These are phyloP conservation scores for Otus sunia DNA, from an alignment of 2,113 vertebrate genomes.

Conservation along the genomic window DNA sequence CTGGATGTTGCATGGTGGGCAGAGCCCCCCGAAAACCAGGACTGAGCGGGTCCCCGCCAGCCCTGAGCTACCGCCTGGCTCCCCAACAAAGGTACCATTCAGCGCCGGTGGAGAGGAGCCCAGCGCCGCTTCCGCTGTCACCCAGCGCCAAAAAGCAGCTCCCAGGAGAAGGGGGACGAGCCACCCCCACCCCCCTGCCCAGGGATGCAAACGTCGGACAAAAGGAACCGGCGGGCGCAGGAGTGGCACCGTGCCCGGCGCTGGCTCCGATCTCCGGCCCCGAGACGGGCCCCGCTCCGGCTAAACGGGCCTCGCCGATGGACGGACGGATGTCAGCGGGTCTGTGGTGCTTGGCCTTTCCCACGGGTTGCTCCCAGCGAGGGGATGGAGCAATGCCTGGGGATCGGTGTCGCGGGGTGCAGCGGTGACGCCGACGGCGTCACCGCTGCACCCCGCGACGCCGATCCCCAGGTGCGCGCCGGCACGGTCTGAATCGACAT, in stretches of 20 bases:
- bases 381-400: not conserved
- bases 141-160: constrained; percentile 1
- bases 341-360: not conserved
- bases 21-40: not conserved
- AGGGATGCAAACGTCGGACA: not conserved
- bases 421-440: rapidly evolving
- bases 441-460: not conserved
- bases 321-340: not conserved
- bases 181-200: not conserved
- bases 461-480: not conserved
- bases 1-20: not conserved
- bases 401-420: rapidly evolving
- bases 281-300: not conserved
- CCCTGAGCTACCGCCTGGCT: not conserved
- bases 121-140: constrained; percentile 7
- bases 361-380: not conserved
- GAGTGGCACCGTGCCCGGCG: not conserved
- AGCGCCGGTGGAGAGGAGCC: constrained; percentile 30
- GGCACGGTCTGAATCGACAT: not conserved
- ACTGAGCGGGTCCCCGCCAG: not conserved
- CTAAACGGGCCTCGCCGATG: not conserved
- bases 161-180: constrained; percentile 26
- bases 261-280: not conserved
- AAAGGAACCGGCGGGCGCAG: constrained; percentile 11
- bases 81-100: constrained; percentile 56